Base-by-base conservation (phyloP, 2,888 invertebrate genomes). In the Thyatira batis region DNA sequence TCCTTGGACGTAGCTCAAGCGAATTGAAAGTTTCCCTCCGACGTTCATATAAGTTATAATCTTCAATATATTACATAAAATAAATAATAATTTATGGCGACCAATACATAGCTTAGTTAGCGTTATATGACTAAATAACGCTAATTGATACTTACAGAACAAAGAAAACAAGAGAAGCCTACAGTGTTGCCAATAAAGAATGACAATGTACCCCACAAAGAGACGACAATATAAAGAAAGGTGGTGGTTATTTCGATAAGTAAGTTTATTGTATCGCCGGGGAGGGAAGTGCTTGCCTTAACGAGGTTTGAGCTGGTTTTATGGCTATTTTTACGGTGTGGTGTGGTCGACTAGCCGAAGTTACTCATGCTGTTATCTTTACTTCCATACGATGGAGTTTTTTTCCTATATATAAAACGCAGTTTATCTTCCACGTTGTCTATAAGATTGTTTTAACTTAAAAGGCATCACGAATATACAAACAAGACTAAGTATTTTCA, bases 231-330 rank as follows among this genome's bases (percentile, higher is more conserved):
- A 61, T 61, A 65, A 63, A 64, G 57, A 46, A 64, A 84, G 82
- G 82, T 80, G 46, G 84, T 73, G 77, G 79, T 82, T 81, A 81
- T 80, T 82, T 76, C 84, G 85, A 83, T 85, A 85, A 85, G 81
- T 74, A 70, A 81, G 69, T 84, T 85, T 86, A 85, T 85, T 84
- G 81, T 81, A 77, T 78, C 73, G 73, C 56, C 58, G 63, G 58
- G 65, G 62, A 65, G 74, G 76, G 73, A 82, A 84, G 81, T 81
- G 75, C 78, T 80, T 68, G 68, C 63, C 69, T 78, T 87, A 82
- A 85, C 80, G 83, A 82, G 82, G 65, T 71, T 76, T 67, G 62
- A 69, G 73, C 67, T 60, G 61, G 51, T 70, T 86, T 86, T 84
- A 87, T 70, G 70, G 66, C 64, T 56, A 62, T 71, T 80, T 86